Evolutionary conservation across 2,797 vertebrate genomes (phyloP).

Genomic region (Dermochelys coriacea): DNA sequence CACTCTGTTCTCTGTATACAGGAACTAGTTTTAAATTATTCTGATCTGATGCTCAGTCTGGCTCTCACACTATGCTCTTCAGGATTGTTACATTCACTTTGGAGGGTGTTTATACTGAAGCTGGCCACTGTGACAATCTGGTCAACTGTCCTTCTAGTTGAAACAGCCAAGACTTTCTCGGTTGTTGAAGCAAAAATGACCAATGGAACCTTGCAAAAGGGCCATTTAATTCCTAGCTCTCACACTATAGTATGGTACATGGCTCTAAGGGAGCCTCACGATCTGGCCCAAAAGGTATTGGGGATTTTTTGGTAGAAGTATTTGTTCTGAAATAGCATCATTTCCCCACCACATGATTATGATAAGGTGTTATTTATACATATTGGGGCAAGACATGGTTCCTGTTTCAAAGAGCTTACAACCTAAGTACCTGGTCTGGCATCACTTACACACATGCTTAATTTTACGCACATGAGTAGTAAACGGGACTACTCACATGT

Average conservation of each 20-base stretch:
- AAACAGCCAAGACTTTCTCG: neutral
- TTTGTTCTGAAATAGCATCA: conserved; percentile 8
- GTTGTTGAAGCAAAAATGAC: neutral
- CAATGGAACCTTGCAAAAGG: neutral
- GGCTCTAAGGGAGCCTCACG: neutral
- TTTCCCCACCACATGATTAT: conserved; percentile 8
- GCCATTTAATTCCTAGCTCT: neutral
- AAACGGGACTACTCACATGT: neutral
- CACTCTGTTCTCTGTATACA: neutral
- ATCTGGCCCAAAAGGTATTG: neutral
- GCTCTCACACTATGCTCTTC: neutral
- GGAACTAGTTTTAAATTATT: neutral
- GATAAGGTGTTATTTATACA: conserved; percentile 2
- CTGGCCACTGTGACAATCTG: neutral
- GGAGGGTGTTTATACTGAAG: neutral
- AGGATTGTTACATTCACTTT: neutral
- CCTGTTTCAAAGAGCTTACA: conserved; percentile 5
- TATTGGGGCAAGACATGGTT: neutral
- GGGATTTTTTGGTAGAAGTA: neutral
- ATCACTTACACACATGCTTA: conserved; percentile 13
- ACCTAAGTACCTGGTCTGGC: conserved; percentile 20
- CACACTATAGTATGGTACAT: neutral
- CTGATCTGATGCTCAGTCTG: neutral
- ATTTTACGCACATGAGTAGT: conserved; percentile 39
- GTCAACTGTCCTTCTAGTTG: neutral